Conservation (phyloP, 1,140 invertebrate genomes). For the Ditylenchus dipsaci region DNA sequence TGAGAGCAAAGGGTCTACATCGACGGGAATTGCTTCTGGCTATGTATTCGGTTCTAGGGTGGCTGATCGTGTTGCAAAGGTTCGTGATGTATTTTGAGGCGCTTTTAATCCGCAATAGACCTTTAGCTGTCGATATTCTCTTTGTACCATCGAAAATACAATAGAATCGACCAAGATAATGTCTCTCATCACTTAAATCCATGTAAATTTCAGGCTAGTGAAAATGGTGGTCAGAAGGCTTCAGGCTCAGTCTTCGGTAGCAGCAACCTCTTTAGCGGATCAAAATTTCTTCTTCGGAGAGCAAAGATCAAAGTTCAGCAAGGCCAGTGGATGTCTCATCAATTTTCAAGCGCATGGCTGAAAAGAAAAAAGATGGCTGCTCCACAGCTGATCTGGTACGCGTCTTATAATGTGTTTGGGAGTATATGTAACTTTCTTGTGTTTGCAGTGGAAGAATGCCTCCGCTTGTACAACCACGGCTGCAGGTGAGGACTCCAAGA, state of each 20-base stretch:
- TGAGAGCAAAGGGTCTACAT: slow-evolving; percentile 6
- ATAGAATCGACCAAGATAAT: no score
- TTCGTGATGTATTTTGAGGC: slow-evolving; percentile 3
- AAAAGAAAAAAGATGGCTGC: slow-evolving; percentile 1
- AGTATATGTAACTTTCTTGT: neutral
- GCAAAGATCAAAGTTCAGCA: neutral
- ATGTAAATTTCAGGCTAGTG: neutral
- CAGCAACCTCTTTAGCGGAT: neutral
- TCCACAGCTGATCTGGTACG: slow-evolving; percentile 10
- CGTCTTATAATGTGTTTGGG: slow-evolving; percentile 8
- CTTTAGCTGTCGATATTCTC: no score
- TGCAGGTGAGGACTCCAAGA: neutral
- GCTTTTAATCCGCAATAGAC: no score
- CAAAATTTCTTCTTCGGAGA: neutral
- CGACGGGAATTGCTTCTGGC: slow-evolving; percentile 18
- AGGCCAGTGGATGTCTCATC: slow-evolving; percentile 25
- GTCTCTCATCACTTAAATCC: neutral
- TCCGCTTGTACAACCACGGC: neutral
- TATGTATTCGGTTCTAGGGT: slow-evolving; percentile 36
- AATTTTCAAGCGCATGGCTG: slow-evolving; percentile 34
- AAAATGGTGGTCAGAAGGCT: neutral
- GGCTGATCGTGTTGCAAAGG: slow-evolving; percentile 25
- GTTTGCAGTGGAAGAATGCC: neutral
- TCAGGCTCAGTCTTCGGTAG: neutral
- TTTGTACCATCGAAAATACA: no score